These are phyloP conservation scores for Montipora foliosa DNA, from an alignment of 64 coral and sea anemone species.

Conservation along the genomic window DNA sequence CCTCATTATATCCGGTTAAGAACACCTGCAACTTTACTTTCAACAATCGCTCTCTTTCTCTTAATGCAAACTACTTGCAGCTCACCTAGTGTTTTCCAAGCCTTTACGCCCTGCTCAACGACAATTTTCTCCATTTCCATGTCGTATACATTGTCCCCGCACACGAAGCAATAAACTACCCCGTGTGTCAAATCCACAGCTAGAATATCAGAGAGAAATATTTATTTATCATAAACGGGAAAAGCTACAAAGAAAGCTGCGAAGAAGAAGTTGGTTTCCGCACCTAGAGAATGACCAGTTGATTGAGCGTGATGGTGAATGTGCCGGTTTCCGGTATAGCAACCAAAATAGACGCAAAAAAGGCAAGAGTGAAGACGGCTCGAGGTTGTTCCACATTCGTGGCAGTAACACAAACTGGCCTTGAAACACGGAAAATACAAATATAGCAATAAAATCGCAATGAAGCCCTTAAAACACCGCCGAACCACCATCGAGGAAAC, in stretches of 20 bases:
- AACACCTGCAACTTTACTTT: background rate
- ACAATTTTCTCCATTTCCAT: conserved; percentile 86
- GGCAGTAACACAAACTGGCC: conserved; percentile 85
- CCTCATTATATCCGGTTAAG: background rate
- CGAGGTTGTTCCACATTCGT: conserved; percentile 93
- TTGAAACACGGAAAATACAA: conserved; percentile 46
- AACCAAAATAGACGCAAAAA: conserved; percentile 98
- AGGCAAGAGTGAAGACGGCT: conserved; percentile 96
- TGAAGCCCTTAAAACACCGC: background rate
- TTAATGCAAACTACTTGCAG: background rate
- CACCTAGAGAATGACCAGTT: conserved; percentile 91
- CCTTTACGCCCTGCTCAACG: conserved; percentile 73
- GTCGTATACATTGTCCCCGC: conserved; percentile 94
- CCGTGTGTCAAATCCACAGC: conserved; percentile 95
- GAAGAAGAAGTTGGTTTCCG: conserved; percentile 20
- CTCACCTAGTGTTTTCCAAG: conserved; percentile 88
- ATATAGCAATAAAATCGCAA: background rate
- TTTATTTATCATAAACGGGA: background rate
- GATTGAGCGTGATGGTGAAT: conserved; percentile 93
- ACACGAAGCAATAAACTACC: conserved; percentile 89
- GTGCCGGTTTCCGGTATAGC: conserved; percentile 94
- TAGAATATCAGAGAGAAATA: conserved; percentile 43
- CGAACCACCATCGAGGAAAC: background rate
- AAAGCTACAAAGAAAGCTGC: background rate
- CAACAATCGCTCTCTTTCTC: background rate